Conservation (phyloP, 2,797 vertebrate species). For the Siniperca undulata region DNA sequence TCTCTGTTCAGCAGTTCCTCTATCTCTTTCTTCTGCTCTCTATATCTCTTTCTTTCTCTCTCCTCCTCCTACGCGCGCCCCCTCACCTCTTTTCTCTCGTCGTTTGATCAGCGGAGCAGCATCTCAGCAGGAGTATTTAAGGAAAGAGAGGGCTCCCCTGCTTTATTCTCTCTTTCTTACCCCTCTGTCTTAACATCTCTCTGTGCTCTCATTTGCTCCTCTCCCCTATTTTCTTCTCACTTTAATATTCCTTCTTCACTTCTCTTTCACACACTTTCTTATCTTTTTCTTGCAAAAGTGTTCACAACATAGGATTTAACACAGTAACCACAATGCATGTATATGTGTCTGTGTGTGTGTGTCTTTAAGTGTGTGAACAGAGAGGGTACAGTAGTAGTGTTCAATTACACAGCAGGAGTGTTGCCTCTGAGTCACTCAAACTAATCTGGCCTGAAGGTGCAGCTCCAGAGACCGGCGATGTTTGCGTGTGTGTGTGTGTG, state of each 20-base stretch:
- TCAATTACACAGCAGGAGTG: slow-evolving; percentile 73
- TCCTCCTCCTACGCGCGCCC: slow-evolving; percentile 65
- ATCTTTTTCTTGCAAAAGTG: slow-evolving; percentile 32
- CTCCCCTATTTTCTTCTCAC: slow-evolving; percentile 52
- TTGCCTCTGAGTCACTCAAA: slow-evolving; percentile 71
- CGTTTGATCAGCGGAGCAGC: slow-evolving; percentile 75
- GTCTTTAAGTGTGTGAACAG: slow-evolving; percentile 38
- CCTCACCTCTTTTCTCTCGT: slow-evolving; percentile 74
- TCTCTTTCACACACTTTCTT: slow-evolving; percentile 41
- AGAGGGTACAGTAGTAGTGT: slow-evolving; percentile 53
- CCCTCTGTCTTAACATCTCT: slow-evolving; percentile 52
- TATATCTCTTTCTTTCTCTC: slow-evolving; percentile 57
- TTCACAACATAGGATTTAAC: slow-evolving; percentile 39
- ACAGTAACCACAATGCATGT: slow-evolving; percentile 16
- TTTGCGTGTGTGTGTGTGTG: slow-evolving; percentile 21
- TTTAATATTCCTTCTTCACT: slow-evolving; percentile 56
- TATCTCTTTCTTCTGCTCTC: slow-evolving; percentile 60
- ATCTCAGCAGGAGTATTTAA: slow-evolving; percentile 78
- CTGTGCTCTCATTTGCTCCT: slow-evolving; percentile 46
- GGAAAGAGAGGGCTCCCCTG: slow-evolving; percentile 64
- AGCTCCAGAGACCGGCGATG: slow-evolving; percentile 56
- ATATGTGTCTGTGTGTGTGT: slow-evolving; percentile 28
- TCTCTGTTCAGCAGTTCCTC: slow-evolving; percentile 51
- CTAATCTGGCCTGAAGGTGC: slow-evolving; percentile 75
- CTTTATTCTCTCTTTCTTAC: slow-evolving; percentile 54